These are phyloP conservation scores for Haemorhous mexicanus DNA, from an alignment of 2,113 vertebrate genomes.

Conservation along the genomic window DNA sequence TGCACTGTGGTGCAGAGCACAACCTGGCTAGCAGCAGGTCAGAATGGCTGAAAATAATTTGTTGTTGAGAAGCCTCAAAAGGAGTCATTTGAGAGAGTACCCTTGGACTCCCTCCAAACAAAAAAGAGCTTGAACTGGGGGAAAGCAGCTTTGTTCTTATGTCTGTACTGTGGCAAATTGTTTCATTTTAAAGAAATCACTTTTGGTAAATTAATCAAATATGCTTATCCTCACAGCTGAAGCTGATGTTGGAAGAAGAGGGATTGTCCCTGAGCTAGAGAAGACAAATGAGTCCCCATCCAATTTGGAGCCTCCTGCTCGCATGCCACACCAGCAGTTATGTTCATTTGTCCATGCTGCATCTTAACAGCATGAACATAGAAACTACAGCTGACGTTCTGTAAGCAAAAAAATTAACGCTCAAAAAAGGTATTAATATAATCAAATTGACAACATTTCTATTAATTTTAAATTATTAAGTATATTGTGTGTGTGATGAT, in stretches of 20 bases:
- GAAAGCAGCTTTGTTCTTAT: not conserved
- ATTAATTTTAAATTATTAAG: not conserved
- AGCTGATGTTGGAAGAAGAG: not conserved
- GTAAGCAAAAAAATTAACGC: not conserved
- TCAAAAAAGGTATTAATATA: not conserved
- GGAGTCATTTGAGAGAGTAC: not conserved
- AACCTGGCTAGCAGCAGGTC: not conserved
- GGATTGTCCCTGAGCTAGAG: not conserved
- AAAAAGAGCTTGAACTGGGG: fast-evolving
- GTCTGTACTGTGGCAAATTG: not conserved
- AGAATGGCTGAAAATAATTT: not conserved
- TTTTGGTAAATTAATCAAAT: not conserved
- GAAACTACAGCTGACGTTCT: not conserved
- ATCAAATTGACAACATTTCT: not conserved
- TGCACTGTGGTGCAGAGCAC: not conserved
- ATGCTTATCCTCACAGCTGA: not conserved
- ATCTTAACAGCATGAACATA: not conserved
- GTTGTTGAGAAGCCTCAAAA: not conserved
- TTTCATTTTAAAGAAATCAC: not conserved
- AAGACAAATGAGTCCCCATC: not conserved
- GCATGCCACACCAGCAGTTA: not conserved
- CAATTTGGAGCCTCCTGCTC: not conserved
- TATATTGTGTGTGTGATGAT: too few relatives aligned
- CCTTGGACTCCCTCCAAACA: not conserved
- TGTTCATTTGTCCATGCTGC: not conserved